Percentiles rank a stretch among this genome's conserved stretches.
Conservation (phyloP, 2,797 vertebrate species). For the Periparus ater region DNA sequence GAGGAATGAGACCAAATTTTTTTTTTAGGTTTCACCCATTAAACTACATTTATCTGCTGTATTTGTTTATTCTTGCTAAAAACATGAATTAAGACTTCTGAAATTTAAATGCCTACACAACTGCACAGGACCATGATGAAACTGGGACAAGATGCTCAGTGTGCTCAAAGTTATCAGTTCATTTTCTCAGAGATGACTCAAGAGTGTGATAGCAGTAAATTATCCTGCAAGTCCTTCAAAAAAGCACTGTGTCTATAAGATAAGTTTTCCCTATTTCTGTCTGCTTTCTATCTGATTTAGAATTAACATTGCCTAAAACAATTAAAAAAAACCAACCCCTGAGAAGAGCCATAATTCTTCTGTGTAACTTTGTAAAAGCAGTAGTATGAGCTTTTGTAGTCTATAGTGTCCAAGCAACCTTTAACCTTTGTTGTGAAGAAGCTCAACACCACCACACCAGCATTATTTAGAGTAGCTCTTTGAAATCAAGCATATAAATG, state of each 20-base stretch:
- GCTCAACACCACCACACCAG: not conserved
- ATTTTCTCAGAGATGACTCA: not conserved
- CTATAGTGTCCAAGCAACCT: not conserved
- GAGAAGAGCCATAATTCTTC: not conserved
- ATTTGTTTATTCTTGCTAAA: not conserved
- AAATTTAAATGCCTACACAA: not conserved
- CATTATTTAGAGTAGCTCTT: not conserved
- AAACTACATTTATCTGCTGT: not conserved
- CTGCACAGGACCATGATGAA: not conserved
- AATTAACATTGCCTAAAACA: not conserved
- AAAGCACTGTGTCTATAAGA: not conserved
- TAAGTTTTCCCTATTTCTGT: not conserved
- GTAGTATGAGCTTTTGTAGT: not conserved
- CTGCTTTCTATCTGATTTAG: not conserved
- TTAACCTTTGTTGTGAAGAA: not conserved
- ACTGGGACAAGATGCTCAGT: fast-evolving
- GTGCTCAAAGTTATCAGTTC: not conserved
- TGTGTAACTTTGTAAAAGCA: not conserved
- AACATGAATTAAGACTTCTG: not conserved
- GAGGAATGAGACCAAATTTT: not conserved
- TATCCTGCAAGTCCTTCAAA: not conserved
- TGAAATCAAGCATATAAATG: not conserved
- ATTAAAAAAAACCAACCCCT: not conserved
- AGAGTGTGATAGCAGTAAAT: not conserved
- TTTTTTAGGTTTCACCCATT: not conserved